Evolutionary conservation across 2,888 invertebrate species (phyloP), one percentile per base, ranked within the genome.

Genomic region (Agapostemon virescens): DNA sequence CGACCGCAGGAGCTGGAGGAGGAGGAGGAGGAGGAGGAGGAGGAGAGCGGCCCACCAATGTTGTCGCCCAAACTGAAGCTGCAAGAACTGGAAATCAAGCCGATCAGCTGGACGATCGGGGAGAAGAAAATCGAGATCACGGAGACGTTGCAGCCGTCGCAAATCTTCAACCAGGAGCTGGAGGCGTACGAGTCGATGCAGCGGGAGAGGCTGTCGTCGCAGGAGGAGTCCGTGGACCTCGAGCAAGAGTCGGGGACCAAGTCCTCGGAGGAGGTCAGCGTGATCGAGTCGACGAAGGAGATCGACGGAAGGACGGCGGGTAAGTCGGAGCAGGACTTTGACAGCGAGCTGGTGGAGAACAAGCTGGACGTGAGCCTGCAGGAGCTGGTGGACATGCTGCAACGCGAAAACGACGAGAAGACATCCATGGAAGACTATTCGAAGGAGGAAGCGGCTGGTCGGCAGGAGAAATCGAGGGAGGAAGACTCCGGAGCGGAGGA

Each of bases 41-140:
- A 49, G 0, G 49, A n/a, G 49, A 49, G 4, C 49, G 49, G 90
- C 45, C 92, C 92, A 1, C 90, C 91, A 0, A 72, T 92, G 61
- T 73, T 91, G 1, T 92, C 92, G 0, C 92, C 92, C 0, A 90
- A 89, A 58, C 69, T 87, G 4, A 92, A 89, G 72, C 83, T 90
- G 1, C 90, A 88, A 17, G 92, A 90, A 4, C 83, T 93, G 6
- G 92, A 93, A 40, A 92, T 92, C 49, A 90, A 91, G 36, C 91
- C 91, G 0, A 89, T 90, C 1, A 86, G 91, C 30, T 93, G 92
- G 92, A 91, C 91, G 91, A 92, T 93, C 36, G 92, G 92, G 0
- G 92, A 92, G 45, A 92, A 92, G 71, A 93, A 93, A 80, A 92
- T 92, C 40, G 92, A 92, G 69, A 91, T 93, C 73, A 87, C 90